Conservation (phyloP, 2,113 vertebrate genomes). For the Aix galericulata region DNA sequence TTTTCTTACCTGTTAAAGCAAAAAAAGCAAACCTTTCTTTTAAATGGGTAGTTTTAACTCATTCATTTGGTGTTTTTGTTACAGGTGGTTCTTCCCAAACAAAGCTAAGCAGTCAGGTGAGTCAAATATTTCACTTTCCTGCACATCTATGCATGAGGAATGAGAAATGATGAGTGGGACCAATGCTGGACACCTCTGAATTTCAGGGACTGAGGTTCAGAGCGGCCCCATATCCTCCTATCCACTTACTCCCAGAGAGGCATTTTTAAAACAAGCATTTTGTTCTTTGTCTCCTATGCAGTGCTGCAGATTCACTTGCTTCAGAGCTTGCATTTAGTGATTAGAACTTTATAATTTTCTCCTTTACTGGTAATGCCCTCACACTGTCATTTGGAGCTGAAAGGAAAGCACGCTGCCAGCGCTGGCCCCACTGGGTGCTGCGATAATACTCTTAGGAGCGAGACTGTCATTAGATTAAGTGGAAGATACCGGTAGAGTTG, state of each 20-base stretch:
- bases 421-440: not conserved
- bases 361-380: not conserved
- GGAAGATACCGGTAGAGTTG: not conserved
- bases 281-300: not conserved
- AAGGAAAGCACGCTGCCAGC: not conserved
- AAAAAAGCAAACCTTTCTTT: not conserved
- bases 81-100: not conserved
- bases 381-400: not conserved
- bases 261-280: not conserved
- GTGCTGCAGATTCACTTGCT: not conserved
- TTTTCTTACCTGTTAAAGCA: not conserved
- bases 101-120: conserved; percentile 15
- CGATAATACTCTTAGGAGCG: not conserved
- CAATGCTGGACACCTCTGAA: not conserved
- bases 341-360: not conserved
- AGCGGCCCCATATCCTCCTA: not conserved
- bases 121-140: not conserved
- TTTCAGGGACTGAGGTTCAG: not conserved
- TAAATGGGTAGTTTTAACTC: not conserved
- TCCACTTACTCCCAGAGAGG: not conserved
- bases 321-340: not conserved
- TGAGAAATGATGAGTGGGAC: not conserved
- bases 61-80: not conserved
- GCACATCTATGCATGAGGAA: not conserved
- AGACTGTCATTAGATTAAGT: not conserved